Conservation (phyloP, 92 coral and sea anemone species). For the Phenganax marumi region DNA sequence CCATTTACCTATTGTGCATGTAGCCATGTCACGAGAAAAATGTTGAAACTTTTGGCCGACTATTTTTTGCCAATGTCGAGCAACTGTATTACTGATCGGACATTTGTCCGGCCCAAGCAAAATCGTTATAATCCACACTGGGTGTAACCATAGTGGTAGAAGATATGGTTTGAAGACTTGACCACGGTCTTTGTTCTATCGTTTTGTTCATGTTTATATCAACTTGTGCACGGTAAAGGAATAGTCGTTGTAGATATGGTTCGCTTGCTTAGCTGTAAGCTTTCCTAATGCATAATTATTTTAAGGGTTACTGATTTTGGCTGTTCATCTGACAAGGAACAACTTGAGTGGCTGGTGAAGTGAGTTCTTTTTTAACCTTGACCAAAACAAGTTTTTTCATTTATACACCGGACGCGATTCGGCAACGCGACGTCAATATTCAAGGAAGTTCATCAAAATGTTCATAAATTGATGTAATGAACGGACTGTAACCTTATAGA, state of each 20-base stretch:
- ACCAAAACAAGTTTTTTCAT: neutral
- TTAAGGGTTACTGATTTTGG: conserved; percentile 98
- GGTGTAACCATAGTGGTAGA: no score
- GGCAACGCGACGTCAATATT: neutral
- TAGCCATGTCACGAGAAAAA: no score
- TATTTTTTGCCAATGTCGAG: neutral
- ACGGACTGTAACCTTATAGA: no score
- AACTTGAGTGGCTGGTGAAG: conserved; percentile 93
- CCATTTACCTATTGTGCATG: neutral
- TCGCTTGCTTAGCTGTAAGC: no score
- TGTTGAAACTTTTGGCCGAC: no score
- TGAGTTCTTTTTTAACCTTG: conserved; percentile 45
- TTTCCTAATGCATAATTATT: neutral
- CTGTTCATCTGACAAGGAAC: conserved; percentile 82
- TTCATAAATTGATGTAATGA: no score
- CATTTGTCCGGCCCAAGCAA: no score
- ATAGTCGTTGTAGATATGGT: no score
- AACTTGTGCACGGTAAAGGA: neutral
- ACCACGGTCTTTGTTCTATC: neutral
- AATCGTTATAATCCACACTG: no score
- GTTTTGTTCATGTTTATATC: neutral
- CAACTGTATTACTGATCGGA: no score
- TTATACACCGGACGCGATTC: neutral
- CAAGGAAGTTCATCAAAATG: no score
- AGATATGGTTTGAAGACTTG: neutral